Evolutionary conservation across 2,797 vertebrate genomes (phyloP), one percentile per base, ranked within the genome.

Genomic region (Sebastes dallii): DNA sequence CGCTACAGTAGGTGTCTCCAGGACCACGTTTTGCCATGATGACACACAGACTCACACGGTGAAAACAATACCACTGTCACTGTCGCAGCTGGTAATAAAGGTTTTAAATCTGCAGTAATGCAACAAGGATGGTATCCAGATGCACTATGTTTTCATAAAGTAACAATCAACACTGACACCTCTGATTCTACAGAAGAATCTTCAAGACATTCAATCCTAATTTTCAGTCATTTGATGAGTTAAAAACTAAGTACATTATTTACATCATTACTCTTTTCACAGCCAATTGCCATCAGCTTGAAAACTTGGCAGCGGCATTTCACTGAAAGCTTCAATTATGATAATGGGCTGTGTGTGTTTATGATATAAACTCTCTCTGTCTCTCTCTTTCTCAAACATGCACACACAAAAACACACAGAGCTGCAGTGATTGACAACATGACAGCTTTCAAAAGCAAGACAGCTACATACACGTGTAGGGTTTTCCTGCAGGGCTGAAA

Each of bases 291-390:
- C 73, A 77, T 81, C 61, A 81, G 55, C 50, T 58, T 73, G 66
- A 46, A 83, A 81, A 81, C 30, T 62, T 83, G 85, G 78, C 74
- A 64, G 80, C 61, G 62, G 52, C 34, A 25, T 80, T 77, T 78
- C 6, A 69, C 62, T 80, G 72, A 84, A 89, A 89, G 77, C 72
- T 64, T 81, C 62, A 82, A 82, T 90, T 89, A 88, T 78, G 80
- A 80, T 82, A 83, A 81, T 80, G 76, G 34, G 65, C 27, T 50
- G 71, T 66, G 82, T 75, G 46, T 72, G 66, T 64, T 74, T 72
- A 81, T 74, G 78, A 82, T 76, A 71, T 66, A 30, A 78, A 77
- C 68, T 36, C 14, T 27, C 42, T 58, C 29, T 50, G 18, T 18
- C n/a, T 58, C n/a, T 52, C 55, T 76, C 6, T 59, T 50, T 71